Conservation (phyloP, 2,797 vertebrate species). For the Anguilla megastoma region DNA sequence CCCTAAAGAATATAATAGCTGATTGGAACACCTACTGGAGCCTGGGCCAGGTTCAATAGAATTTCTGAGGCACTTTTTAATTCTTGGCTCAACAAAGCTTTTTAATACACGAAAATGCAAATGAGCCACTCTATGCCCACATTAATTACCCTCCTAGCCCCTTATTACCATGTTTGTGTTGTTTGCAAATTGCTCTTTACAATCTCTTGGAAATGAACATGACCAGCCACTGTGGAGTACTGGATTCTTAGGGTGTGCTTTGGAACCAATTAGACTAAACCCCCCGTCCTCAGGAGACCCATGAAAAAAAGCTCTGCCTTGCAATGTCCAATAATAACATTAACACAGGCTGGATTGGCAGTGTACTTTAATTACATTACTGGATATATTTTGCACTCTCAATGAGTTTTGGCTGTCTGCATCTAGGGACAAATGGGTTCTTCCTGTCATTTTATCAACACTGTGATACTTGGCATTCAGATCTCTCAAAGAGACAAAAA, state of each 20-base stretch:
- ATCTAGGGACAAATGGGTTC: constrained; percentile 65
- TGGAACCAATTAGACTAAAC: constrained; percentile 95
- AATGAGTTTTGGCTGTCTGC: constrained; percentile 53
- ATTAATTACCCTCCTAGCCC: constrained; percentile 98
- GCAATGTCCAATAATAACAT: constrained; percentile 74
- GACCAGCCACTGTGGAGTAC: constrained; percentile 77
- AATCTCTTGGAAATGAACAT: constrained; percentile 86
- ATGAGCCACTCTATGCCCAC: constrained; percentile 98
- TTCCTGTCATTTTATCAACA: constrained; percentile 57
- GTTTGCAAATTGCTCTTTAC: constrained; percentile 93
- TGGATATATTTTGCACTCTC: background rate
- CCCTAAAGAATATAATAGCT: constrained; percentile 86
- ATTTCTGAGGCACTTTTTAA: constrained; percentile 83
- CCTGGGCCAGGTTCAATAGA: constrained; percentile 79
- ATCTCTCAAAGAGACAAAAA: background rate
- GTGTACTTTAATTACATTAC: constrained; percentile 70
- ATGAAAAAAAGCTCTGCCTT: constrained; percentile 71
- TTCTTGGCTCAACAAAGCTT: constrained; percentile 63
- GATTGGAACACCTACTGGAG: constrained; percentile 81
- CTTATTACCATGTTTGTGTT: constrained; percentile 93
- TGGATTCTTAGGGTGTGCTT: constrained; percentile 84
- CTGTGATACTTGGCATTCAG: constrained; percentile 40
- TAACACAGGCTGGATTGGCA: constrained; percentile 61
- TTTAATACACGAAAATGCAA: constrained; percentile 86
- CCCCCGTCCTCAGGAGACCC: constrained; percentile 74